A percentile compares a stretch with the other conserved stretches of the same genome.
Conservation (phyloP, 2,888 invertebrate genomes). For the Bellardia bayeri region DNA sequence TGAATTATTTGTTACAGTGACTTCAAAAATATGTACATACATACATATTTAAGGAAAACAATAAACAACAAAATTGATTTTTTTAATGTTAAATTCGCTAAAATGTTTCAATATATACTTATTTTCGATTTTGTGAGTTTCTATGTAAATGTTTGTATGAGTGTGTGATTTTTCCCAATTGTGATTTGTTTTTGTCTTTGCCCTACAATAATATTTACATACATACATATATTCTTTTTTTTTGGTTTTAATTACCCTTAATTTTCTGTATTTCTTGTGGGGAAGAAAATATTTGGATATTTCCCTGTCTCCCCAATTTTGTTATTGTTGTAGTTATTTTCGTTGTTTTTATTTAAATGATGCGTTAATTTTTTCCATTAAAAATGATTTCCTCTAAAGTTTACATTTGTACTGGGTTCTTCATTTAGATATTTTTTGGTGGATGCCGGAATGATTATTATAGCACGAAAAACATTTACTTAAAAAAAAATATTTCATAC, state of each 20-base stretch:
- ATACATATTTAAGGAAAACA: constrained; percentile 14
- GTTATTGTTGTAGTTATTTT: constrained; percentile 18
- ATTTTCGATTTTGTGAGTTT: neutral
- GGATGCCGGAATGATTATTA: too few species aligned
- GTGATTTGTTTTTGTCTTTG: constrained; percentile 4
- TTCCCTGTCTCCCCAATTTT: neutral
- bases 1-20: constrained; percentile 35
- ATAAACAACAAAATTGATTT: constrained; percentile 29
- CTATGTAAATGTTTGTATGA: neutral
- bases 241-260: constrained; percentile 47
- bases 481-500: too few species aligned
- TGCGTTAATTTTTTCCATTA: constrained; percentile 53
- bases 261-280: constrained; percentile 10
- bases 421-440: neutral
- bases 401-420: neutral
- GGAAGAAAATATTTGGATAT: constrained; percentile 19
- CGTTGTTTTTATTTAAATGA: constrained; percentile 26
- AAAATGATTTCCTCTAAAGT: constrained; percentile 23
- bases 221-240: neutral
- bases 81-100: constrained; percentile 10
- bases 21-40: constrained; percentile 30
- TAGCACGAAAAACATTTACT: too few species aligned
- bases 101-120: neutral
- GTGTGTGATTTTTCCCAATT: constrained; percentile 19
- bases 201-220: neutral